Percentiles rank a stretch among this genome's conserved stretches.
phyloP scores from a whole-genome alignment of 2,797 vertebrate genomes.

The Stomatorhinus walkeri region DNA sequence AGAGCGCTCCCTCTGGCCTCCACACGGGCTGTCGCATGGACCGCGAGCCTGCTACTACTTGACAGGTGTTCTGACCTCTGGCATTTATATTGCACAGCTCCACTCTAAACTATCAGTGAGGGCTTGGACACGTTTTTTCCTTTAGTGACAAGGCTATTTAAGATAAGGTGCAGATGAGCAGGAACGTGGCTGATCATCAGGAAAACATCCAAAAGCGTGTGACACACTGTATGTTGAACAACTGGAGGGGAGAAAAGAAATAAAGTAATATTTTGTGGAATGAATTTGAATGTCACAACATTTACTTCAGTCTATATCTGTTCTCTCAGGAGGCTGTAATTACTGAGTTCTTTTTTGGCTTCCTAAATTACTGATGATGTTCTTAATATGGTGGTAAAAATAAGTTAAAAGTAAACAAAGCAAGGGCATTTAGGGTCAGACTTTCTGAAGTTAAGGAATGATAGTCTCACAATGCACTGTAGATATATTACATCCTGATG shows the following conservation, averaged over 20 bases:
- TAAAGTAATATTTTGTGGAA: background rate
- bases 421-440: background rate
- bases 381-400: background rate
- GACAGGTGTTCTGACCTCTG: background rate
- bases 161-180: background rate
- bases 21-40: background rate
- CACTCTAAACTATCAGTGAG: background rate
- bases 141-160: background rate
- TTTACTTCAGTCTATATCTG: background rate
- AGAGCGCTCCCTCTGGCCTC: background rate
- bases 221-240: background rate
- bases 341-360: background rate
- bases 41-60: background rate
- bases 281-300: background rate
- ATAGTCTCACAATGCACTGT: background rate
- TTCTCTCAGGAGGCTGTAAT: background rate
- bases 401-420: background rate
- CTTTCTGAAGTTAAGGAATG: background rate
- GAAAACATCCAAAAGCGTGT: background rate
- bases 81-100: background rate
- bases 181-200: background rate
- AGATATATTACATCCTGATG: background rate
- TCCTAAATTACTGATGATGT: background rate
- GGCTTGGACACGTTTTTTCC: background rate
- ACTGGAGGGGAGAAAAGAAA: background rate